Base-by-base conservation (phyloP, 2,113 vertebrate species). In the Parus major region DNA sequence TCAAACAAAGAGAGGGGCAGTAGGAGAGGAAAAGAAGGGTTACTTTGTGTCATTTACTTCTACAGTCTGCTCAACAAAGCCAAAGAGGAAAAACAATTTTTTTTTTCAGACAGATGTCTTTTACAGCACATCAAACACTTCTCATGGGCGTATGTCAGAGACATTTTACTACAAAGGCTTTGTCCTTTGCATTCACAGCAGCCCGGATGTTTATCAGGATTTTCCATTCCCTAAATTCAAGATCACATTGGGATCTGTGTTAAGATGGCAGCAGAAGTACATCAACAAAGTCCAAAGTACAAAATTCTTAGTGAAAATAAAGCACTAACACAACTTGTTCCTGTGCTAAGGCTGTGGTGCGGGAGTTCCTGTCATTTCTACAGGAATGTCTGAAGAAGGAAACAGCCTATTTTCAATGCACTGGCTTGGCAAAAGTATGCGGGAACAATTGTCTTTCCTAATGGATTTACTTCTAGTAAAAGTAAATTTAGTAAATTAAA, bases 91-190 rank as follows among this genome's bases (percentile, higher is more conserved):
- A 97, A 94, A 53, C 66, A 11, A 15, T n/a, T 52, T 15, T 77
- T 82, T 39, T 93, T 82, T 33, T 25, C 47, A 86, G 70, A 41
- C 73, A 85, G 92, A 92, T 92, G 88, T 89, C 71, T 88, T 94
- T 95, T 90, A 86, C 66, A 77, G 82, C 57, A 95, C 83, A 93
- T 92, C 90, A 92, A 94, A 96, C 81, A 61, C 29, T 95, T 93
- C 60, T 95, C 56, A 82, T 73, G 71, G 90, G 68, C 3, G 8
- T 93, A 86, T 93, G 82, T 81, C 83, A 83, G 59, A 89, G 88
- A 49, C 46, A 71, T 83, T 84, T 92, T 90, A 88, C 82, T 92
- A 90, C 93, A 95, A 92, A 96, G 79, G 35, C 76, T 95, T 92
- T 91, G 86, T 83, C 82, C 71, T 96, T 82, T 90, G 69, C 76